phyloP scores from a whole-genome alignment of 2,888 invertebrate genomes.

The Drosophila meridionalis region DNA sequence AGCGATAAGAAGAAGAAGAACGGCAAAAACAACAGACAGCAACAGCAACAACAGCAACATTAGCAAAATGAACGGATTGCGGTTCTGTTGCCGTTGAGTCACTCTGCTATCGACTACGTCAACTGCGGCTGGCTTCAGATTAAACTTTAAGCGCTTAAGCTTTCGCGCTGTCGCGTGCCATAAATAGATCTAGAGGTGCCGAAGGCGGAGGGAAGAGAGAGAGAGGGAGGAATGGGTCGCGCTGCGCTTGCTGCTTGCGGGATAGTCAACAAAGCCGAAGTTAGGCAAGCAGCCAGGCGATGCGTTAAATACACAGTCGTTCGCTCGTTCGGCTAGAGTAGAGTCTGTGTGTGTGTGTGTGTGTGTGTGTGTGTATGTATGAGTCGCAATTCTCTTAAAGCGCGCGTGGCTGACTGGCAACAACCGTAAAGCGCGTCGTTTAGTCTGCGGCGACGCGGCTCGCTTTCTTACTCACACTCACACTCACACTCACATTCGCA shows the following conservation, averaged over 20 bases:
- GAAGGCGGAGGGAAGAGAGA: no score
- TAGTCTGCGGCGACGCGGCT: constrained; percentile 20
- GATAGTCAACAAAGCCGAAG: neutral
- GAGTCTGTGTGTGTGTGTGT: neutral
- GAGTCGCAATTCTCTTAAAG: neutral
- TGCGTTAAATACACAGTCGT: neutral
- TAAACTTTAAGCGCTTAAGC: constrained; percentile 2
- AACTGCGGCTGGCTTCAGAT: neutral
- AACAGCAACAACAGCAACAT: constrained; percentile 11
- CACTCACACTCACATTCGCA: neutral
- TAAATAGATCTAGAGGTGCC: constrained; percentile 4
- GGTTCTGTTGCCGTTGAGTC: constrained; percentile 16
- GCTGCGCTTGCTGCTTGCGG: neutral
- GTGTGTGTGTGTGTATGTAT: neutral
- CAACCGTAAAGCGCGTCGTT: neutral
- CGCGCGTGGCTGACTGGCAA: constrained; percentile 24
- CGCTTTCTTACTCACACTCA: neutral
- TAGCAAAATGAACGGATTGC: constrained; percentile 3
- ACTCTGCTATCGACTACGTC: constrained; percentile 2
- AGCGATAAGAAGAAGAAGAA: constrained; percentile 13
- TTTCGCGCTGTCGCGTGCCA: constrained; percentile 24
- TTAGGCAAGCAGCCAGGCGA: neutral
- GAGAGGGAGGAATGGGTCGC: neutral
- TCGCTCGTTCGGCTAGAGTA: neutral
- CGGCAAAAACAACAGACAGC: neutral